phyloP scores from a whole-genome alignment of 2,888 invertebrate species.

The Ormyrus rosae region DNA sequence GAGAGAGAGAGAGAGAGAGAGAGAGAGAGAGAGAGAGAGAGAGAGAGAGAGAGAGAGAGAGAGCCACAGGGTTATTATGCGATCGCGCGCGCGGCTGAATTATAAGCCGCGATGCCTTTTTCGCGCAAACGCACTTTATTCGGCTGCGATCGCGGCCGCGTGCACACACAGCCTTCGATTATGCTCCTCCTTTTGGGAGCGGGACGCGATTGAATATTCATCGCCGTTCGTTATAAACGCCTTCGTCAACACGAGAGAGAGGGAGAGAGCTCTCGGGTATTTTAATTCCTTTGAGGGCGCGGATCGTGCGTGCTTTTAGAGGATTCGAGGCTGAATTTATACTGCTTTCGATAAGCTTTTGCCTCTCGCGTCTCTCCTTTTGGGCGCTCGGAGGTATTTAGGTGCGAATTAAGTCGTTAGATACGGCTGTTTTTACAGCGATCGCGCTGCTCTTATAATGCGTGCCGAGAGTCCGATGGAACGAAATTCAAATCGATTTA shows the following conservation, averaged over 20 bases:
- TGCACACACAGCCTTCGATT: constrained; percentile 40
- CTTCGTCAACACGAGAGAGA: constrained; percentile 31
- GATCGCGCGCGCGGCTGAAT: too few species aligned
- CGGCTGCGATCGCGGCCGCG: constrained; percentile 7
- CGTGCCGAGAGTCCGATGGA: neutral
- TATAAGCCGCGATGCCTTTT: too few species aligned
- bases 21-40: too few species aligned
- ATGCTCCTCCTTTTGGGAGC: constrained; percentile 27
- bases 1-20: too few species aligned
- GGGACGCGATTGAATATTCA: constrained; percentile 47
- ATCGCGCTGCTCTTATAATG: neutral
- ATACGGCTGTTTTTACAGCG: neutral
- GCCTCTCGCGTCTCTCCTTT: neutral
- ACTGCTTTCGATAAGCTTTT: constrained; percentile 4
- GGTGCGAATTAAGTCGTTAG: neutral
- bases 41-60: too few species aligned
- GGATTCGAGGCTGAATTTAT: constrained; percentile 11
- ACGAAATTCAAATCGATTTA: neutral
- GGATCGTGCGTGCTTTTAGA: constrained; percentile 16
- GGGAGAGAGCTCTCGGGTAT: neutral
- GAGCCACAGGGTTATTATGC: too few species aligned
- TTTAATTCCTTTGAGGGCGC: constrained; percentile 36
- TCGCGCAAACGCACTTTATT: constrained; percentile 16
- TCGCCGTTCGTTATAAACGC: constrained; percentile 47
- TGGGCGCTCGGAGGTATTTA: neutral